phyloP scores from a whole-genome alignment of 2,888 invertebrate genomes.

The Eudemis profundana region DNA sequence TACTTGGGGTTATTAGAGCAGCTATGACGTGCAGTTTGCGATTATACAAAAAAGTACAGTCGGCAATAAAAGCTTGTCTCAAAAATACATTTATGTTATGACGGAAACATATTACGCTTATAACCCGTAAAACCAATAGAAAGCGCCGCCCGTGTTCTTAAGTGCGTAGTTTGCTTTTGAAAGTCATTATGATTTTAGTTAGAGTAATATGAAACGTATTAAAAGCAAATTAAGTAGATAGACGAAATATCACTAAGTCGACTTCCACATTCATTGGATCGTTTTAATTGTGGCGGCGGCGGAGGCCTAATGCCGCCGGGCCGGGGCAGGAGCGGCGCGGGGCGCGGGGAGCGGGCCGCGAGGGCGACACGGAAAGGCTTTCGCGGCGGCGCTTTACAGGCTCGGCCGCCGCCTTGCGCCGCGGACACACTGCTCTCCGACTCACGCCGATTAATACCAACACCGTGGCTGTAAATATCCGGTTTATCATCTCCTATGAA shows the following conservation, averaged over 20 bases:
- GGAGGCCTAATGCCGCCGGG: slow-evolving; percentile 32
- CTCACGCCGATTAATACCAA: background rate
- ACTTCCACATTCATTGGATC: slow-evolving; percentile 43
- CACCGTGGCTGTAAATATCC: background rate
- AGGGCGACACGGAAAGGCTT: slow-evolving; percentile 81
- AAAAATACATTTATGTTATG: no score
- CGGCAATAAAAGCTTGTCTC: no score
- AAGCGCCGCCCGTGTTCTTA: background rate
- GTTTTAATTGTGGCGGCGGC: slow-evolving; percentile 41
- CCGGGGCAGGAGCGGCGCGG: slow-evolving; percentile 31
- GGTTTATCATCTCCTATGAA: background rate
- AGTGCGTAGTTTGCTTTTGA: slow-evolving; percentile 3
- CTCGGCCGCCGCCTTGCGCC: slow-evolving; percentile 53
- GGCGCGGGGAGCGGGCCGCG: slow-evolving; percentile 47
- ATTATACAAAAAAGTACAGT: no score
- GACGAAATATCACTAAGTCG: slow-evolving; percentile 38
- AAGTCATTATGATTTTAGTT: background rate
- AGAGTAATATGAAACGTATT: slow-evolving; percentile 20
- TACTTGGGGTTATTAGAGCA: no score
- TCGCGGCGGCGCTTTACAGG: slow-evolving; percentile 79
- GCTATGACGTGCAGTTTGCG: no score
- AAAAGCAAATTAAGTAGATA: slow-evolving; percentile 42
- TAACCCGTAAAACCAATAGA: background rate
- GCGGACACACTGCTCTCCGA: slow-evolving; percentile 38
- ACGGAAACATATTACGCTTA: background rate